Conservation (phyloP, 2,888 invertebrate genomes). For the Sturmia bella region DNA sequence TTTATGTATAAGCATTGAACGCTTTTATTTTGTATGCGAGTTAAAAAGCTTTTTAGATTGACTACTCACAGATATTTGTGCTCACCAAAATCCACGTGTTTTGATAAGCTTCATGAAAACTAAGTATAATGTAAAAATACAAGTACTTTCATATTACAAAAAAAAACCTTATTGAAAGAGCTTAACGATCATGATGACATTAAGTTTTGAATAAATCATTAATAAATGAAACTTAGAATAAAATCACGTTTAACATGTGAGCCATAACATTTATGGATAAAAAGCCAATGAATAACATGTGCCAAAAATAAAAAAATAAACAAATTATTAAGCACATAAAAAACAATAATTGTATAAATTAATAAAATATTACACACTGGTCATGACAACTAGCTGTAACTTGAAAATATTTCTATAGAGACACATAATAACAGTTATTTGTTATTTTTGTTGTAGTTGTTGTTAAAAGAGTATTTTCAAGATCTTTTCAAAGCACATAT, state of each 20-base stretch:
- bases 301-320: slow-evolving; percentile 5
- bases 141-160: slow-evolving; percentile 4
- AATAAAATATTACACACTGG: background rate
- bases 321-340: background rate
- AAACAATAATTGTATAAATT: background rate
- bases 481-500: too few species aligned
- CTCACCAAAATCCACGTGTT: background rate
- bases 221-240: slow-evolving; percentile 32
- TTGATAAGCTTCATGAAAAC: slow-evolving; percentile 13
- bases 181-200: slow-evolving; percentile 40
- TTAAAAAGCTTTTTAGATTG: too few species aligned
- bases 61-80: background rate
- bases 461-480: too few species aligned
- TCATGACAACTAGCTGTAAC: too few species aligned
- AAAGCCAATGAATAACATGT: slow-evolving; percentile 16
- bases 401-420: background rate
- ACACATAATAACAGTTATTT: background rate
- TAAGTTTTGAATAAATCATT: slow-evolving; percentile 40
- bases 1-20: too few species aligned
- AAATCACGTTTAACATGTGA: slow-evolving; percentile 60
- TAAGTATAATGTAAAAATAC: slow-evolving; percentile 6
- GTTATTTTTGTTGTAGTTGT: too few species aligned
- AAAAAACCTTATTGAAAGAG: slow-evolving; percentile 25
- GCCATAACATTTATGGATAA: slow-evolving; percentile 41
- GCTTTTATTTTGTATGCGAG: too few species aligned